These are phyloP conservation scores for Myotis brandtii DNA, from an alignment of 2,113 vertebrate genomes.

Conservation along the genomic window DNA sequence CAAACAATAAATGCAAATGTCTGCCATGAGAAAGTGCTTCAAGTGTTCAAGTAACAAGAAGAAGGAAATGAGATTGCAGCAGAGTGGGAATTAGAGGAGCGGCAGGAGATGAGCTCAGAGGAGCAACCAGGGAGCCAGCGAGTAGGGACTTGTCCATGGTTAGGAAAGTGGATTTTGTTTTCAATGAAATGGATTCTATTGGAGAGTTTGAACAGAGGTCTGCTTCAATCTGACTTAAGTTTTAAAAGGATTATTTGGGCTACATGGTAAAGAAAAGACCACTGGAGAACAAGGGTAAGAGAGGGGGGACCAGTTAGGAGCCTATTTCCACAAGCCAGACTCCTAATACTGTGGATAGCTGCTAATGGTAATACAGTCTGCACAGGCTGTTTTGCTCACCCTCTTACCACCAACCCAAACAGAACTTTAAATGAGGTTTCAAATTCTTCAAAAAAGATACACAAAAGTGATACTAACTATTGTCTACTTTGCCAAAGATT, in stretches of 20 bases:
- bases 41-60: background rate
- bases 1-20: background rate
- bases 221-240: background rate
- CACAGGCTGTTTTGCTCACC: rapidly evolving
- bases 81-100: background rate
- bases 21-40: background rate
- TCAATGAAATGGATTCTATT: background rate
- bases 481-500: background rate
- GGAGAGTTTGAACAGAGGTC: background rate
- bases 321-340: background rate
- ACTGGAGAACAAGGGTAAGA: background rate
- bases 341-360: rapidly evolving
- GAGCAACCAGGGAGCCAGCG: background rate
- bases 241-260: background rate
- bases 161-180: background rate
- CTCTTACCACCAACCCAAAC: background rate
- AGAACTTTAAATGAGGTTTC: background rate
- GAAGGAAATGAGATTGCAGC: background rate
- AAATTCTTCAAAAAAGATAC: background rate
- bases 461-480: background rate
- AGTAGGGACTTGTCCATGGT: background rate
- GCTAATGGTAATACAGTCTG: too few species aligned
- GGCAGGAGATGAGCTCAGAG: background rate
- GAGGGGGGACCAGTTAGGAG: too few species aligned
- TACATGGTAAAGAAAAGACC: background rate